Evolutionary conservation across 2,113 vertebrate genomes (phyloP).

Genomic region (Varanus komodoensis): DNA sequence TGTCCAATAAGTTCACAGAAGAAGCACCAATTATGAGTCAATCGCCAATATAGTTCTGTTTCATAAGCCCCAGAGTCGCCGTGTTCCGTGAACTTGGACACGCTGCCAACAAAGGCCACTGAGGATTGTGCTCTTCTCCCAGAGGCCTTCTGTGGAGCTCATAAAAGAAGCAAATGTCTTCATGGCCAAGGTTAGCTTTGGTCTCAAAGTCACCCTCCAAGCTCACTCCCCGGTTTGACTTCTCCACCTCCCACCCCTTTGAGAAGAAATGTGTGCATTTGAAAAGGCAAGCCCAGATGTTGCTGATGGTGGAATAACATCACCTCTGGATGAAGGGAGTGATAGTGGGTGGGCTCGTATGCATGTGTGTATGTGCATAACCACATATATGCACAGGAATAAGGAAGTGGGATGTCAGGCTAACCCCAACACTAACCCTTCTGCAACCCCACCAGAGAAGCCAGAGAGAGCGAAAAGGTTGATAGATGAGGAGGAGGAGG

Average conservation of each 20-base stretch:
- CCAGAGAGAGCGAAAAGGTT: too few species aligned
- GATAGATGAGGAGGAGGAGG: too few species aligned
- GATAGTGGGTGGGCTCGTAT: too few species aligned
- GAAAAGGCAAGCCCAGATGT: neutral
- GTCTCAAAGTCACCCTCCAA: neutral
- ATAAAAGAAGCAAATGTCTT: neutral
- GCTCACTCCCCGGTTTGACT: neutral
- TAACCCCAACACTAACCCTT: too few species aligned
- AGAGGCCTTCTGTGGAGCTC: neutral
- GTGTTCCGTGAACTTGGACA: neutral
- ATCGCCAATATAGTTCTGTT: neutral
- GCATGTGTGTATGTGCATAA: too few species aligned
- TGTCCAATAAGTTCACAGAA: neutral
- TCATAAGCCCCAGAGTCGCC: neutral
- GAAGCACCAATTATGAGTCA: conserved; percentile 5
- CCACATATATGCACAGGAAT: too few species aligned
- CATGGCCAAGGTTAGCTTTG: neutral
- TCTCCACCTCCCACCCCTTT: neutral
- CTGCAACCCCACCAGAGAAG: too few species aligned
- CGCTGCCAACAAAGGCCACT: neutral
- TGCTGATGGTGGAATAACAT: neutral
- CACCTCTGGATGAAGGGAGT: neutral
- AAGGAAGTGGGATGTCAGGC: too few species aligned
- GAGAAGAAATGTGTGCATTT: neutral
- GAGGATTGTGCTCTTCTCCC: neutral